Evolutionary conservation across 2,797 vertebrate genomes (phyloP), one percentile per base, ranked within the genome.

Genomic region (Orestias chungarensis): DNA sequence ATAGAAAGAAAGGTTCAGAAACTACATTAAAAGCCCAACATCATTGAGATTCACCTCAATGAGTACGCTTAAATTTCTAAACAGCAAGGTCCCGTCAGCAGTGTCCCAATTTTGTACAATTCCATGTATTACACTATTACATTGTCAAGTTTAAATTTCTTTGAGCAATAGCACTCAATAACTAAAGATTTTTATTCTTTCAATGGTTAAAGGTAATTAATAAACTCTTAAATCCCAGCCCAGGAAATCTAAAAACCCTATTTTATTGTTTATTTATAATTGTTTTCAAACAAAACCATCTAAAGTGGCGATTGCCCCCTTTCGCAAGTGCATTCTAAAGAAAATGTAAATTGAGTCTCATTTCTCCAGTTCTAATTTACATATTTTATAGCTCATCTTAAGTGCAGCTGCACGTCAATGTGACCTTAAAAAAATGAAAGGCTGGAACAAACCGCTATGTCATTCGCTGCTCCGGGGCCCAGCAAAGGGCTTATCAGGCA

Each of bases 351-450:
- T 73, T 68, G 67, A 42, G 33, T 65, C 33, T 49, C 7, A 50
- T 50, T 74, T 68, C 14, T 7, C 49, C 8, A 6, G 25, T 31
- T 76, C 54, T 64, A n/a, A 4, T 71, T 79, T 70, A n/a, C 66
- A 71, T 75, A 40, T 50, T 61, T 73, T 38, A 9, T 47, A 75
- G 9, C 74, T 78, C 10, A 66, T 80, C 75, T 69, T 62, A 55
- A 47, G 10, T 64, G 70, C 44, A 46, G 64, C 72, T 66, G 62
- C 68, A 73, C 43, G 47, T 78, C 75, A 87, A 46, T 55, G 66
- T 88, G 86, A 90, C 86, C 73, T 88, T 78, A 89, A 77, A n/a
- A 50, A 75, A 75, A 67, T 43, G 64, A 64, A 35, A 27, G 62
- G 68, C 52, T 25, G 31, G 78, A 71, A 79, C 82, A 85, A 88